Base-by-base conservation (phyloP, 2,797 vertebrate genomes). In the Phrynocephalus guinanensis region DNA sequence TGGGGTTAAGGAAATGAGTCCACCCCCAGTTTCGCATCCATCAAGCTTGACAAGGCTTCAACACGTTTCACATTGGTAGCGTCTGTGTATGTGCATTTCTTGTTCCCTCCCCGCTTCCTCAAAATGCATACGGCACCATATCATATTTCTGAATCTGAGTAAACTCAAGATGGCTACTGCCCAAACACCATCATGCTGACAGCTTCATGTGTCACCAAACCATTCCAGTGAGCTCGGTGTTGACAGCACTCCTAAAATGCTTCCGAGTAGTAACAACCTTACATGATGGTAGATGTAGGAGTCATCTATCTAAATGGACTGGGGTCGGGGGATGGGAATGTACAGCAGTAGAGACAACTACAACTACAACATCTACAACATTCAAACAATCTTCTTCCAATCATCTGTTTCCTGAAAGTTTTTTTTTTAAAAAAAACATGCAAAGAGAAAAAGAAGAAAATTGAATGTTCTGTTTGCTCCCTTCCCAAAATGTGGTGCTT, bases 321-420 rank as follows among this genome's bases (percentile, higher is more conserved):
- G 1, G 3, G 7, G 82, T 44, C 1, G 72, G 70, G 30, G 13
- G n/a, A 16, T 22, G 38, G 3, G 38, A 48, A 44, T 10, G 33
- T 8, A 76, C 22, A 8, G 52, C 52, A 44, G 33, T 33, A 33
- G 28, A 20, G 5, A 20, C 5, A 18, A 33, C 13, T 18, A 1
- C 33, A 33, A 33, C 33, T 33, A 33, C 33, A 33, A 33, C 33
- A 33, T 33, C 33, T 33, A 33, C 33, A 33, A 33, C 33, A 33
- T 33, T 33, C 33, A 33, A 2, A n/a, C 48, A 6, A 9, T 48
- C 7, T 30, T 78, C 92, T 94, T 83, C 87, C 87, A 83, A 89
- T 92, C 90, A 92, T 88, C 85, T 83, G 89, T 87, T 66, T 68
- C 30, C 73, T 50, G 84, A 6, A 20, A 22, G 24, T 3, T 38